These are phyloP conservation scores for Poecilus cupreus DNA, from an alignment of 2,888 invertebrate genomes.

Conservation along the genomic window DNA sequence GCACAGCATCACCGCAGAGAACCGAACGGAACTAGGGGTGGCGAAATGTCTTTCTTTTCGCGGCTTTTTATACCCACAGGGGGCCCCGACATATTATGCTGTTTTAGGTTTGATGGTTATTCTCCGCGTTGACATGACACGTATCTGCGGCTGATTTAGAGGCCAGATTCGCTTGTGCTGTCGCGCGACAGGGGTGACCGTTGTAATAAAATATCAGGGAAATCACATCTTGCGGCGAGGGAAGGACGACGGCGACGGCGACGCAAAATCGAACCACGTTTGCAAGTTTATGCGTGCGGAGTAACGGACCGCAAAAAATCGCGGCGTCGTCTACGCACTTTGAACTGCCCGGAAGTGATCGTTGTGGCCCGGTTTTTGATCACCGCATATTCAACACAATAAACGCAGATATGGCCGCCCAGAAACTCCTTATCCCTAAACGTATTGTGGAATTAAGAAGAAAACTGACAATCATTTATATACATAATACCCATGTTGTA, in stretches of 20 bases:
- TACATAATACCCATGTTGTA: too few species aligned
- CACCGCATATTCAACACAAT: background rate
- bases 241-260: background rate
- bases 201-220: constrained; percentile 65
- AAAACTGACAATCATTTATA: too few species aligned
- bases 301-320: constrained; percentile 50
- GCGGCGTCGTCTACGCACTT: background rate
- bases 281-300: constrained; percentile 41
- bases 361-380: background rate
- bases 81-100: constrained; percentile 66
- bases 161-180: constrained; percentile 63
- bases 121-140: constrained; percentile 64
- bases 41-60: constrained; percentile 70
- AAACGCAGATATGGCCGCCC: background rate
- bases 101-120: constrained; percentile 64
- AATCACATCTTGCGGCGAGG: constrained; percentile 63
- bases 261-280: constrained; percentile 44
- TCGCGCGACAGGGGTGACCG: constrained; percentile 63
- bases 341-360: constrained; percentile 5
- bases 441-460: too few species aligned
- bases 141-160: constrained; percentile 62
- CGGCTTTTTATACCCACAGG: constrained; percentile 68
- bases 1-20: background rate
- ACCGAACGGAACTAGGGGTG: constrained; percentile 64
- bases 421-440: too few species aligned